Conservation (phyloP, 2,113 vertebrate species). For the Chrysemys picta region DNA sequence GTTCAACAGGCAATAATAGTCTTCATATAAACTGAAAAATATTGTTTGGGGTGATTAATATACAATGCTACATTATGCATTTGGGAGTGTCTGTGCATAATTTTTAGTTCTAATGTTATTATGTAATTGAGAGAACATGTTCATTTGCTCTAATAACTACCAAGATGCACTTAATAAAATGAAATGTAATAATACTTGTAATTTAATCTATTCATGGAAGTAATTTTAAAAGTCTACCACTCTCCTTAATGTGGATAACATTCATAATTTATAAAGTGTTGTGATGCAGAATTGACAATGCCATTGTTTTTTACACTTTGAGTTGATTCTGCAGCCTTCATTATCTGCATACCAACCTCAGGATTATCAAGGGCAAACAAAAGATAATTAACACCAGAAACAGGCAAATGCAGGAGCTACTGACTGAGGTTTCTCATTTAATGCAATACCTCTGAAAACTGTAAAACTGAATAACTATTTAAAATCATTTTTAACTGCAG, state of each 20-base stretch:
- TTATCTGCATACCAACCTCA: conserved; percentile 90
- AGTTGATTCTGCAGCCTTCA: conserved; percentile 93
- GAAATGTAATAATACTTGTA: conserved; percentile 97
- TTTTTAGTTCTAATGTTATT: conserved; percentile 87
- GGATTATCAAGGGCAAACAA: conserved; percentile 99
- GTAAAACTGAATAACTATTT: conserved; percentile 82
- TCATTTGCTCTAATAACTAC: conserved; percentile 95
- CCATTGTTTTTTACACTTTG: conserved; percentile 94
- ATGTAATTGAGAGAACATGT: conserved; percentile 88
- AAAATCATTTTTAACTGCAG: conserved; percentile 51
- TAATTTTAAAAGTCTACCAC: conserved; percentile 96
- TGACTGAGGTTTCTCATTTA: conserved; percentile 81
- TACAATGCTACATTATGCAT: conserved; percentile 88
- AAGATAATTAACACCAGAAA: conserved; percentile 97
- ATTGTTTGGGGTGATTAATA: conserved; percentile 88
- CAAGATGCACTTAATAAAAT: conserved; percentile 97
- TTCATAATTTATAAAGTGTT: conserved; percentile 98
- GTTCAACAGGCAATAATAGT: conserved; percentile 86
- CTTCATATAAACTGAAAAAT: conserved; percentile 86
- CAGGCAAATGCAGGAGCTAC: conserved; percentile 82
- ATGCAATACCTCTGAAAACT: conserved; percentile 82
- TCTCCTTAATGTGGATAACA: conserved; percentile 93
- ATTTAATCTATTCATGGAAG: conserved; percentile 99
- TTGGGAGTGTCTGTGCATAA: conserved; percentile 85
- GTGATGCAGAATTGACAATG: conserved; percentile 97